Evolutionary conservation across 2,888 invertebrate species (phyloP).

Genomic region (Polia nebulosa): DNA sequence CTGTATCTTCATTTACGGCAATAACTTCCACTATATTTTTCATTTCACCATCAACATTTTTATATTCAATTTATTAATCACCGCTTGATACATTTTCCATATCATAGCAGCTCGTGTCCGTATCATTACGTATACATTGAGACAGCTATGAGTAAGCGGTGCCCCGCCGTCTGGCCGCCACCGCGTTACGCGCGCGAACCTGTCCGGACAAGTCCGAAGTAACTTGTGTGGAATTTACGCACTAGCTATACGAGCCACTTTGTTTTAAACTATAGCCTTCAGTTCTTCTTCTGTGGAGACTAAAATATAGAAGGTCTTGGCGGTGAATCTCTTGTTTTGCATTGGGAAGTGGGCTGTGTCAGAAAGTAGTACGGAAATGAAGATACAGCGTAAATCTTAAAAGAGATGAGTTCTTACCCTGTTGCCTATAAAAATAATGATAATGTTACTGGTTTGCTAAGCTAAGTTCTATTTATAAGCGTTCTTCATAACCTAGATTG

Average conservation of each 20-base stretch:
- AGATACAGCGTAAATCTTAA: not conserved
- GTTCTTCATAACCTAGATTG: too few relatives aligned
- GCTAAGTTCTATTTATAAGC: not conserved
- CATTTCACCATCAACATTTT: not conserved
- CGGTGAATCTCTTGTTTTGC: not conserved
- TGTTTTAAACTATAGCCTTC: constrained; percentile 43
- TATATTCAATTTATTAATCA: constrained; percentile 19
- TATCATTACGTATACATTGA: constrained; percentile 66
- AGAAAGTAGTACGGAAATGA: not conserved
- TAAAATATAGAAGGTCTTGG: not conserved
- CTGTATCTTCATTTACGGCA: not conserved
- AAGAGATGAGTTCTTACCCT: too few relatives aligned
- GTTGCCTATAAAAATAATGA: not conserved
- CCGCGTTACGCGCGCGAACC: constrained; percentile 80
- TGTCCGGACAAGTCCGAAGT: constrained; percentile 71
- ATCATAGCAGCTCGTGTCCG: constrained; percentile 55
- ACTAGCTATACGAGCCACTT: constrained; percentile 57
- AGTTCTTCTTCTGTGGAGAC: not conserved
- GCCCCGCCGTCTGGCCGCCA: constrained; percentile 79
- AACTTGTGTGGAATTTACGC: constrained; percentile 69
- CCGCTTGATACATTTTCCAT: constrained; percentile 37
- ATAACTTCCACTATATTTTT: not conserved
- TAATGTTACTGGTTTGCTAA: not conserved
- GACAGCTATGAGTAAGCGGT: constrained; percentile 77
- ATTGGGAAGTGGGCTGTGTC: not conserved